Percentiles rank a stretch among this genome's conserved stretches.
phyloP scores from a whole-genome alignment of 1,140 invertebrate species.

The Campoletis sonorensis region DNA sequence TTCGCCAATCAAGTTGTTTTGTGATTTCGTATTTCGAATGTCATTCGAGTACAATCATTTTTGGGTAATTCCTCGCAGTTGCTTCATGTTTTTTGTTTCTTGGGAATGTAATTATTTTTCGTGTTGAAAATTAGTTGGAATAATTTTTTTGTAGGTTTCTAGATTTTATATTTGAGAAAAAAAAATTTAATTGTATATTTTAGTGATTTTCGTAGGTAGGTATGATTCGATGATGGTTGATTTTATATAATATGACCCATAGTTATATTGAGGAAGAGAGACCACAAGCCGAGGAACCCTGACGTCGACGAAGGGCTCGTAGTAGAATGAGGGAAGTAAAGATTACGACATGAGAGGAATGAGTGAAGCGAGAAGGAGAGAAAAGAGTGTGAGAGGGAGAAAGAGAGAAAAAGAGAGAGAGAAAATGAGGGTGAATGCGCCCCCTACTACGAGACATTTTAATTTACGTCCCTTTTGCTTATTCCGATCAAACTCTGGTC shows the following conservation, averaged over 20 bases:
- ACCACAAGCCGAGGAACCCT: neutral
- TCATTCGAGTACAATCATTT: too few species aligned
- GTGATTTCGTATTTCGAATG: too few species aligned
- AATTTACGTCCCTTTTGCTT: slow-evolving; percentile 62
- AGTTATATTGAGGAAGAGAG: neutral
- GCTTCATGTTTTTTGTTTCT: too few species aligned
- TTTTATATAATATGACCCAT: neutral
- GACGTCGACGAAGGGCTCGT: slow-evolving; percentile 42
- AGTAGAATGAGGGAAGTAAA: slow-evolving; percentile 43
- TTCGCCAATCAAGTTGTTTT: too few species aligned
- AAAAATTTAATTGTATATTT: neutral
- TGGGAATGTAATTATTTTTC: too few species aligned
- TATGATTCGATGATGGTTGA: neutral
- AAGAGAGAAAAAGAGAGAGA: slow-evolving; percentile 30
- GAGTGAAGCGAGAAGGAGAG: slow-evolving; percentile 28
- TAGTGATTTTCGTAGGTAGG: neutral
- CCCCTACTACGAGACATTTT: slow-evolving; percentile 61
- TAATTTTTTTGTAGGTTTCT: too few species aligned
- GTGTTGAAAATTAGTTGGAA: too few species aligned
- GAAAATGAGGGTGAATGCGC: slow-evolving; percentile 35
- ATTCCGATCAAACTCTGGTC: slow-evolving; percentile 40
- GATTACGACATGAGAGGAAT: slow-evolving; percentile 43
- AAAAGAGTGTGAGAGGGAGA: too few species aligned
- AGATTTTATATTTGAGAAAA: neutral
- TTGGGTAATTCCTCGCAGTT: too few species aligned